Percentiles rank a stretch among this genome's conserved stretches.
Conservation (phyloP, 2,113 vertebrate species). For the Psilopsiagon aymara region DNA sequence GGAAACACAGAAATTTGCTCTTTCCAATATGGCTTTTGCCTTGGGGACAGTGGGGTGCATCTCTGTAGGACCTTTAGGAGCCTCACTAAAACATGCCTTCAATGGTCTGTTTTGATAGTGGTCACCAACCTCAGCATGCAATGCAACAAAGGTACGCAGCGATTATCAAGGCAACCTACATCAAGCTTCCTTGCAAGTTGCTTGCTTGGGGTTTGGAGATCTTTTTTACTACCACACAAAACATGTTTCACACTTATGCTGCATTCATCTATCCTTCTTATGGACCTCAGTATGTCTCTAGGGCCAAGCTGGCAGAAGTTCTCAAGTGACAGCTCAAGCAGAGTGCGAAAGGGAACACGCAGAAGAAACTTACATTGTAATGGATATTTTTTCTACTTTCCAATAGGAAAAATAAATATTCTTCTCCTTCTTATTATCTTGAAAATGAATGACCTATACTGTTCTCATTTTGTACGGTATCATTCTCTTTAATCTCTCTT, state of each 20-base stretch:
- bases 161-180: rapidly evolving
- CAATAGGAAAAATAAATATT: not conserved
- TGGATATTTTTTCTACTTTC: not conserved
- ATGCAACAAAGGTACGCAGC: not conserved
- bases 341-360: not conserved
- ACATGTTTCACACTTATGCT: not conserved
- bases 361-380: not conserved
- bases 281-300: not conserved
- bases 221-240: not conserved
- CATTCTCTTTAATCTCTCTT: not conserved
- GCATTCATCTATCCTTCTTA: not conserved
- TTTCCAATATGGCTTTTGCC: not conserved
- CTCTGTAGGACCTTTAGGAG: not conserved
- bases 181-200: not conserved
- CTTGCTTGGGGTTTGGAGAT: not conserved
- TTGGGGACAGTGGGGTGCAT: not conserved
- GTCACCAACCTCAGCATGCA: not conserved
- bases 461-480: not conserved
- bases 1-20: not conserved
- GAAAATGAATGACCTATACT: not conserved
- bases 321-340: not conserved
- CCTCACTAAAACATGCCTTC: not conserved
- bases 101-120: not conserved
- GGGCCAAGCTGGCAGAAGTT: not conserved
- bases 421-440: not conserved